Evolutionary conservation across 2,888 invertebrate genomes (phyloP), one percentile per base, ranked within the genome.

Genomic region (Drosophila fungiperda): DNA sequence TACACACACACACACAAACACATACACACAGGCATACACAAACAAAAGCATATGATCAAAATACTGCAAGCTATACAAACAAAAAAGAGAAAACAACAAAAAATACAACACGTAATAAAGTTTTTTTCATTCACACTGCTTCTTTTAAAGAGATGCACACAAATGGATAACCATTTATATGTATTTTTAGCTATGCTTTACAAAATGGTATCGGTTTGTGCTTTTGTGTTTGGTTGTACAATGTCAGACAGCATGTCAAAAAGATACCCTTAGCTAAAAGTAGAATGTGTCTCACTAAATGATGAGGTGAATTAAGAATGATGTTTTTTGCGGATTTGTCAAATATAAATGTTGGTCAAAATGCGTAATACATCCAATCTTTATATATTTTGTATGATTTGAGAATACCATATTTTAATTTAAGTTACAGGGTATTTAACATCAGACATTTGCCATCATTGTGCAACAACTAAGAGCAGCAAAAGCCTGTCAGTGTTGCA

Each of bases 31-130:
- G 35, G 48, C 42, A 50, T 38, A 38, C 3, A 42, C 38, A 49
- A 9, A 15, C 20, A 12, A 40, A 29, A 9, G 9, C 29, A 20
- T 7, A 45, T 8, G 3, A 23, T 23, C 15, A 3, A 32, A 40
- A 55, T 40, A 29, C 29, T 20, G 15, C 26, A 40, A 20, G 5
- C 53, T 12, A 32, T 15, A 35, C 23, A 45, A 48, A 38, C 23
- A 54, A 26, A 55, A 35, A 20, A 58, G 29, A 26, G 1, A 26
- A 33, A 50, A 61, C 58, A 70, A 52, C 32, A 40, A 59, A 63
- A 65, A 70, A 72, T 70, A 69, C 50, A 52, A 55, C 66, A 66
- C 50, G 70, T 73, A 64, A 74, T 79, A 83, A 52, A 79, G 76
- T 73, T 59, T 58, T 71, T 42, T 55, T 57, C 49, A 15, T 61